These are phyloP conservation scores for Panurus biarmicus DNA, from an alignment of 2,113 vertebrate genomes.

Conservation along the genomic window DNA sequence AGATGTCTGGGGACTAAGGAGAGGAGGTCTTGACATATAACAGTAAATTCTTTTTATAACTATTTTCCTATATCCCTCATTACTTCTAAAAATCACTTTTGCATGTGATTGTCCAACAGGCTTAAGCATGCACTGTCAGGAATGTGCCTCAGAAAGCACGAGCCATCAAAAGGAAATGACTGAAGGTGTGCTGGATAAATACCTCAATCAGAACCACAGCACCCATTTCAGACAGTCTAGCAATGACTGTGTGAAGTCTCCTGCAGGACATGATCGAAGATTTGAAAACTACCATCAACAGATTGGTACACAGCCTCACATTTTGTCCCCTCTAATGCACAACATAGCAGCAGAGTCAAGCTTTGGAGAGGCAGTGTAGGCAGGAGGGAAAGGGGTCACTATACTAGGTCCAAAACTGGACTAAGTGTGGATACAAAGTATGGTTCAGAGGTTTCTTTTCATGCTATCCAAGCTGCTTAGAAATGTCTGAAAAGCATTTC, in stretches of 20 bases:
- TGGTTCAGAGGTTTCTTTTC: not conserved
- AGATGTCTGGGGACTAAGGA: not conserved
- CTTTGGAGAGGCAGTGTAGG: not conserved
- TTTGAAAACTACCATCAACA: not conserved
- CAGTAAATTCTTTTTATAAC: not conserved
- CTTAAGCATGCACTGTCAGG: not conserved
- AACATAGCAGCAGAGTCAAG: not conserved
- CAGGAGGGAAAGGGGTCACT: not conserved
- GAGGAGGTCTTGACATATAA: not conserved
- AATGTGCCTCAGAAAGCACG: not conserved
- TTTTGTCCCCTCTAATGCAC: not conserved
- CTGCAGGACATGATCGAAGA: not conserved
- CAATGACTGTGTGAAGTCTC: not conserved
- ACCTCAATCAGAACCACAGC: not conserved
- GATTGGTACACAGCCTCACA: not conserved
- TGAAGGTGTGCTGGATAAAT: not conserved
- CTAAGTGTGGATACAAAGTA: not conserved
- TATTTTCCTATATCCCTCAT: not conserved
- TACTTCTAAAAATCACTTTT: not conserved
- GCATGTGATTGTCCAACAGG: not conserved
- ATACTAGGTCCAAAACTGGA: not conserved
- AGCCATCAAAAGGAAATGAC: not conserved
- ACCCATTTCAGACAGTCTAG: not conserved
- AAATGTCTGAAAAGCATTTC: not conserved
- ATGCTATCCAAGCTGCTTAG: not conserved